Evolutionary conservation across 2,888 invertebrate species (phyloP), one percentile per base, ranked within the genome.

Genomic region (Xylocampa areola): DNA sequence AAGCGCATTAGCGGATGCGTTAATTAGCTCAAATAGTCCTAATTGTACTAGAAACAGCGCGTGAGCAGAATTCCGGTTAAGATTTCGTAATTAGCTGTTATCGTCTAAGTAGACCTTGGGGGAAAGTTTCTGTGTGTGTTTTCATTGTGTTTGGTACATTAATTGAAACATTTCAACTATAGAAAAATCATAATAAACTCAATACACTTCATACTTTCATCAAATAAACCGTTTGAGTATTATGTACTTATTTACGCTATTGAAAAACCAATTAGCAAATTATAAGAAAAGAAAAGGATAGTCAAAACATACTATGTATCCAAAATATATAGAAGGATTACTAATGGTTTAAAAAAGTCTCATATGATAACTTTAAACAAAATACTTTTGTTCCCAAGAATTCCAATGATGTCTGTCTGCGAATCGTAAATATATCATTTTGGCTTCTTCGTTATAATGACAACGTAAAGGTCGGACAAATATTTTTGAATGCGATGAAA

Each of bases 401-500:
- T 75, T 54, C 61, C 57, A 62, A 13, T 48, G 45, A 35, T 48
- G 52, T 39, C 45, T 53, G 62, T 63, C 58, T 55, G 48, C 37
- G 45, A 64, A 62, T 71, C 62, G 57, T 71, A 73, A 71, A 73
- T 44, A 62, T 45, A 41, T 60, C 68, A 68, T 66, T 76, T 70
- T 69, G 43, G 44, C 19, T 47, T 43, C 40, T 35, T 25, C 55
- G 23, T 57, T 51, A 25, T 50, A n/a, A 45, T 63, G 64, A 47
- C 43, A 59, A 50, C 50, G 45, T 39, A 44, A 72, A 73, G 72
- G 72, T 67, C 59, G 47, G 41, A 14, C 62, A 59, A 65, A 66
- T 73, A 70, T 68, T 66, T 70, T 70, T 68, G 50, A 63, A 62
- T 50, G 53, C 7, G 53, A 54, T 68, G 35, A 52, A 78, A 79